Evolutionary conservation across 1,140 invertebrate species (phyloP).

Genomic region (Acromyrmex heyeri): DNA sequence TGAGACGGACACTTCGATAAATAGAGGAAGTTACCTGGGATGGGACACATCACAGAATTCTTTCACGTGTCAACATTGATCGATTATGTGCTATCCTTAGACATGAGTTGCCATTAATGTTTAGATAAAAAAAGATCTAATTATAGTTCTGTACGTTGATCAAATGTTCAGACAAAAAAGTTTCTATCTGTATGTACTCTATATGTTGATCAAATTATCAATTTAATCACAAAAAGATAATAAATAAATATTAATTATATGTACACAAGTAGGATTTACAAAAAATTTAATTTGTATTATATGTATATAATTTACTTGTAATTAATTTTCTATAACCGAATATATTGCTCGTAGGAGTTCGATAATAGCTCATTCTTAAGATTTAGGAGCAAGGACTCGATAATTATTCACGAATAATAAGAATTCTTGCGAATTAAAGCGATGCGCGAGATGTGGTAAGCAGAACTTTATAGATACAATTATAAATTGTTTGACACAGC

Average conservation of each 20-base stretch:
- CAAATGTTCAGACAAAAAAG: too few relatives aligned
- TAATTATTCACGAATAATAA: constrained; percentile 29
- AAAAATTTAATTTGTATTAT: too few relatives aligned
- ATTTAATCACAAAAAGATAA: not conserved
- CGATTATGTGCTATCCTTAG: constrained; percentile 16
- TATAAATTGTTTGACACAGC: too few relatives aligned
- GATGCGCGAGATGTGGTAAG: not conserved
- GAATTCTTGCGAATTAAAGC: not conserved
- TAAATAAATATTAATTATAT: not conserved
- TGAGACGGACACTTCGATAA: constrained; percentile 22
- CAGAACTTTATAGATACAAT: not conserved
- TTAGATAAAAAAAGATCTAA: not conserved
- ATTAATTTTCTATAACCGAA: constrained; percentile 10
- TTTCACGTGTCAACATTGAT: constrained; percentile 33
- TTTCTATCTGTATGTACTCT: too few relatives aligned
- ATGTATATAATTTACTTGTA: too few relatives aligned
- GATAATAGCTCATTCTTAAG: constrained; percentile 4
- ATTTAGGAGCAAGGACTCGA: constrained; percentile 35
- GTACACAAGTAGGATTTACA: too few relatives aligned
- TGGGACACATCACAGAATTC: not conserved
- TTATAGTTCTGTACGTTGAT: too few relatives aligned
- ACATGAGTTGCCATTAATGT: not conserved
- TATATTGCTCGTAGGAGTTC: not conserved
- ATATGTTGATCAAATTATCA: not conserved
- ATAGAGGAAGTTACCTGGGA: constrained; percentile 32